Percentiles rank a stretch among this genome's conserved stretches.
Evolutionary conservation across 2,797 vertebrate species (phyloP).

Genomic region (Lateolabrax maculatus): DNA sequence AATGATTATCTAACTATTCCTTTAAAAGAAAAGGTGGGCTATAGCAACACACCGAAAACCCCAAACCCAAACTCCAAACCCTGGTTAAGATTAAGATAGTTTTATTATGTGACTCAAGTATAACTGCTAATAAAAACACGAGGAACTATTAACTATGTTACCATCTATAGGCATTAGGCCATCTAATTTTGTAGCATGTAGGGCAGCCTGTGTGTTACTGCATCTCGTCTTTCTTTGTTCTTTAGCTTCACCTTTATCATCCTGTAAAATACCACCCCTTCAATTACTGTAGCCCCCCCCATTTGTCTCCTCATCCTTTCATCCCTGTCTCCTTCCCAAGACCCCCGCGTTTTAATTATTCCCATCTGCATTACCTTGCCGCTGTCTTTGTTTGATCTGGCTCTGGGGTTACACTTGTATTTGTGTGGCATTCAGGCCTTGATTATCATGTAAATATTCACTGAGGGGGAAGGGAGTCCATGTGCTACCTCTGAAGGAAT

Average conservation of each 20-base stretch:
- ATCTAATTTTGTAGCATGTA: too few relatives aligned
- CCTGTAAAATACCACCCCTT: slow-evolving; percentile 17
- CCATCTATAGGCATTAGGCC: too few relatives aligned
- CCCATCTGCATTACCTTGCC: background rate
- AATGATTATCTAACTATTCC: too few relatives aligned
- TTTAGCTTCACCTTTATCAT: slow-evolving; percentile 29
- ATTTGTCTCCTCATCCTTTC: slow-evolving; percentile 2
- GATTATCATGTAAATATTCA: slow-evolving; percentile 55
- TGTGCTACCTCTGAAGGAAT: background rate
- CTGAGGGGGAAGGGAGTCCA: background rate
- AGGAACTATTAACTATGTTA: too few relatives aligned
- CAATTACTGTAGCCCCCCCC: slow-evolving; percentile 1
- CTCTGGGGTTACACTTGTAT: slow-evolving; percentile 16
- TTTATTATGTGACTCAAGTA: too few relatives aligned
- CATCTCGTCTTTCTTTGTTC: slow-evolving; percentile 23
- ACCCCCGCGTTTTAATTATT: slow-evolving; percentile 25
- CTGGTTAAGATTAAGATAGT: too few relatives aligned
- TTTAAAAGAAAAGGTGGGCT: too few relatives aligned
- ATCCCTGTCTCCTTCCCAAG: background rate
- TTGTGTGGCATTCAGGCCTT: slow-evolving; percentile 35
- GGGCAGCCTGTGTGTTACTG: too few relatives aligned
- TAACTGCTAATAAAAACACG: too few relatives aligned
- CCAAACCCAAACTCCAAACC: too few relatives aligned
- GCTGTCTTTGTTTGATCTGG: slow-evolving; percentile 43
- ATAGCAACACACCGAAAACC: too few relatives aligned